Evolutionary conservation across 2,797 vertebrate genomes (phyloP).

Genomic region (Hyperoplus lanceolatus): DNA sequence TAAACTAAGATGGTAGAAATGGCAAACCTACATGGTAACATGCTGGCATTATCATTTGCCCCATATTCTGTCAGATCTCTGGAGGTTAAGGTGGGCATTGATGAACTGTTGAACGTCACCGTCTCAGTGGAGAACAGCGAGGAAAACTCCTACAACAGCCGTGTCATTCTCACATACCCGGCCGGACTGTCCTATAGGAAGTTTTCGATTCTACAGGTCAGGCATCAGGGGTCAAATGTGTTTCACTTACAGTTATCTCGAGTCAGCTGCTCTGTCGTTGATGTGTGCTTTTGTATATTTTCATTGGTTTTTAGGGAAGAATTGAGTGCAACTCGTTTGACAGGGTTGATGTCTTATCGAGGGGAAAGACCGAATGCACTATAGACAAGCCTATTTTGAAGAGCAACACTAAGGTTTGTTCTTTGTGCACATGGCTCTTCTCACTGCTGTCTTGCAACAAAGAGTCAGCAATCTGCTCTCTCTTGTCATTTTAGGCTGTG

Average conservation of each 20-base stretch:
- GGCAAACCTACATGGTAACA: background rate
- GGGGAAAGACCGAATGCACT: slow-evolving; percentile 72
- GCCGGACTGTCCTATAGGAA: slow-evolving; percentile 86
- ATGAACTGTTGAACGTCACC: slow-evolving; percentile 79
- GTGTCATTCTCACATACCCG: slow-evolving; percentile 83
- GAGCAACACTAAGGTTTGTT: slow-evolving; percentile 73
- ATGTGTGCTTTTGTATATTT: background rate
- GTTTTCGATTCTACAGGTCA: slow-evolving; percentile 79
- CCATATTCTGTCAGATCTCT: slow-evolving; percentile 56
- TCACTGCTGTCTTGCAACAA: background rate
- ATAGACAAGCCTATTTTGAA: slow-evolving; percentile 85
- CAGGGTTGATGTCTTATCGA: slow-evolving; percentile 34
- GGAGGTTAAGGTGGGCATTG: slow-evolving; percentile 84
- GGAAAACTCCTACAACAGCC: slow-evolving; percentile 88
- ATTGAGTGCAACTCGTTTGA: slow-evolving; percentile 78
- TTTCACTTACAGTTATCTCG: background rate
- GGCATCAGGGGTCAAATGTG: background rate
- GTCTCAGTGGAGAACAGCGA: slow-evolving; percentile 84
- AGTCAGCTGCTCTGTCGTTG: background rate
- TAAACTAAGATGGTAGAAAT: background rate
- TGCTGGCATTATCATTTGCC: background rate
- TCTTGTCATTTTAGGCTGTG: slow-evolving; percentile 72
- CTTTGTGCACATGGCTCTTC: background rate
- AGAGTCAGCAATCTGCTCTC: background rate
- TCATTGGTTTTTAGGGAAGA: slow-evolving; percentile 55